Evolutionary conservation across 2,113 vertebrate species (phyloP), one percentile per base, ranked within the genome.

Genomic region (Lutjanus erythropterus): DNA sequence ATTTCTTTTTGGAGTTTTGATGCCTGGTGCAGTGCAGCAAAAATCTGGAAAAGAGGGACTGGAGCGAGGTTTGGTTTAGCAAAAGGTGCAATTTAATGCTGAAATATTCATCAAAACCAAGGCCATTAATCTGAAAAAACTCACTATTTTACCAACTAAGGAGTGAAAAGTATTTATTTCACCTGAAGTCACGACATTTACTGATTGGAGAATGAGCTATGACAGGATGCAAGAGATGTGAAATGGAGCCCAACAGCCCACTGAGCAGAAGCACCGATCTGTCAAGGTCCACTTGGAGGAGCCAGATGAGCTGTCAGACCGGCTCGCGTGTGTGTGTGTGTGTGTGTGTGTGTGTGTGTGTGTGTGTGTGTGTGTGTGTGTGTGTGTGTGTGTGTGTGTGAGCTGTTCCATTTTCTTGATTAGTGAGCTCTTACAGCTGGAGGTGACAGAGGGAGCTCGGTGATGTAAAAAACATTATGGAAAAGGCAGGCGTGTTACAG

Each of bases 401-500:
- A 35, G 62, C 31, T 64, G 7, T 69, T 84, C 12, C 21, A 53
- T 77, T 68, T 71, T 47, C 15, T 71, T 82, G 67, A 86, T 85
- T 67, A 72, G 61, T 77, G 66, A 81, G 66, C 50, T 76, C 70
- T 74, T 80, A 49, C 83, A 90, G 86, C 81, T 89, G 88, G 76
- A 91, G 59, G 68, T 88, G 88, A 87, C 78, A 90, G 62, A 71
- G 35, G 47, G 59, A 60, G 58, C 11, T 16, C 9, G 21, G 64
- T 62, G 44, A 29, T 66, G 42, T 41, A n/a, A 76, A 72, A 71
- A 56, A 49, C 25, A 60, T 50, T 42, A 72, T 65, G 71, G 68
- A 25, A 0, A 59, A 47, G 14, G 66, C 18, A 62, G 58, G 44
- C 21, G 25, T 56, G 78, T 6, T 53, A 12, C 27, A 66, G 55